Evolutionary conservation across 2,113 vertebrate species (phyloP).

Genomic region (Cyprinodon brontotheroides): DNA sequence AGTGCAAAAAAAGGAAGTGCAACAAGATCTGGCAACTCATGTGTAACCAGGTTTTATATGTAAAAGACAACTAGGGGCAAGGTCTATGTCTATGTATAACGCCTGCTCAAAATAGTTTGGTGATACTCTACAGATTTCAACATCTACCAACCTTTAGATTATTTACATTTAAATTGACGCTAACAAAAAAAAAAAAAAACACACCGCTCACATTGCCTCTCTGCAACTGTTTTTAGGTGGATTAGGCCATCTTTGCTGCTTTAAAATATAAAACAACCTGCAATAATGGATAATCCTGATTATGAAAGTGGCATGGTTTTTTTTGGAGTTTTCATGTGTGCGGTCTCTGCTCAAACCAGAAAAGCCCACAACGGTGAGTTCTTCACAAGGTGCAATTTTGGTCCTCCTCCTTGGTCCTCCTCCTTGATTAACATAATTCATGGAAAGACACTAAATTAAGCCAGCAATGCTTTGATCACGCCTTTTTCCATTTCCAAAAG

Average conservation of each 20-base stretch:
- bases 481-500: too few relatives aligned
- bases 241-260: conserved; percentile 26
- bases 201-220: too few relatives aligned
- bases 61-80: conserved; percentile 36
- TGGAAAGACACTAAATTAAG: too few relatives aligned
- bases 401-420: too few relatives aligned
- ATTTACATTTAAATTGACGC: not conserved
- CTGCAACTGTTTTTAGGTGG: not conserved
- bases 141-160: not conserved
- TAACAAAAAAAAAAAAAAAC: too few relatives aligned
- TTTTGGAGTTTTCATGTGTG: too few relatives aligned
- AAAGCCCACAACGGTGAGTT: too few relatives aligned
- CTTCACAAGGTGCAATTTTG: too few relatives aligned
- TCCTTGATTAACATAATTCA: too few relatives aligned
- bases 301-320: too few relatives aligned
- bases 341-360: too few relatives aligned
- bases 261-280: conserved; percentile 7
- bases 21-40: conserved; percentile 44
- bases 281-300: not conserved
- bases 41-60: conserved; percentile 37
- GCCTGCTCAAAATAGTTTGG: not conserved
- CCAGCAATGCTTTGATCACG: too few relatives aligned
- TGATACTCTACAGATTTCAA: not conserved
- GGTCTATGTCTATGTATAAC: conserved; percentile 13
- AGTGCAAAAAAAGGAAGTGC: conserved; percentile 24